Base-by-base conservation (phyloP, 1,140 invertebrate species). In the Philopotamus ludificatus region DNA sequence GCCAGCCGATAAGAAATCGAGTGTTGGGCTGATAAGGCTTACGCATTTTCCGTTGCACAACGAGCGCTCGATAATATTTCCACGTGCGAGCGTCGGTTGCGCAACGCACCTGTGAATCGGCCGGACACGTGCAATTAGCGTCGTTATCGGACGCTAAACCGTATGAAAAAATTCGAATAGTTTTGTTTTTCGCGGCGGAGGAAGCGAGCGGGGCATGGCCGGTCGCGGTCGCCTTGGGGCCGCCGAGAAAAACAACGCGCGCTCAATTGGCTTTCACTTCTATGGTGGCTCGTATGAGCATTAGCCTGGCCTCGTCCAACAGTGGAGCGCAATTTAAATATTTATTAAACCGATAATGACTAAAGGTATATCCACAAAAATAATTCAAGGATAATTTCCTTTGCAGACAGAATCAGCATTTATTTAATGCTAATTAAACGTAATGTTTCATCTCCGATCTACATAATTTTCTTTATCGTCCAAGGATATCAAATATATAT, bases 201-300 rank as follows among this genome's bases (percentile, higher is more conserved):
- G 20, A 44, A 18, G 20, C 42, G 42, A 44, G 42, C n/a, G n/a
- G 42, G 20, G 20, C 20, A 44, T 18, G 42, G n/a, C n/a, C 42
- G 20, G 20, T 18, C 20, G n/a, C 20, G n/a, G n/a, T 39, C 34
- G n/a, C n/a, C n/a, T 39, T 39, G n/a, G 7, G n/a, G 34, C 44
- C 47, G 47, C 16, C 16, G 16, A 20, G 47, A 18, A 20, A 23
- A 44, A 58, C 42, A 58, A 58, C 54, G 23, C 39, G 54, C 54
- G 54, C 34, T 34, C 54, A 58, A 58, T 58, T 58, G 54, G 54
- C 54, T 58, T 58, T 58, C 54, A 58, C 54, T 58, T 58, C 54
- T 58, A 58, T 58, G 34, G 54, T 58, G 54, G 22, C 34, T 58
- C 54, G 54, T 12, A 4, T 3, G 34, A 3, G 21, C 20, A 16